These are phyloP conservation scores for Trinorchestia longiramus DNA, from an alignment of 1,140 invertebrate genomes.

Conservation along the genomic window DNA sequence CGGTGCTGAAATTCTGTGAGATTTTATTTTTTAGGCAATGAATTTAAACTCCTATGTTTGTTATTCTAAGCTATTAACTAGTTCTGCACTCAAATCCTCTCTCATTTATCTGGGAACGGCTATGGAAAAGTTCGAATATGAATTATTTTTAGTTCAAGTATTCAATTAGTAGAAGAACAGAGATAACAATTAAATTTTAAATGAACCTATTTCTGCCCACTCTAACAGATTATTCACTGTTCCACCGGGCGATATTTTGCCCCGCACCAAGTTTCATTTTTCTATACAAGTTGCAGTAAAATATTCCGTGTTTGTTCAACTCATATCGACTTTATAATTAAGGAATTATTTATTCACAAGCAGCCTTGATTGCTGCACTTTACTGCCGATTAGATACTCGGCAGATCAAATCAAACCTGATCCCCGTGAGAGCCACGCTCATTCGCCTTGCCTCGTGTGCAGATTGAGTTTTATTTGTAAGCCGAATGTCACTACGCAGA, in stretches of 20 bases:
- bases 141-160: background rate
- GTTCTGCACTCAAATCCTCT: background rate
- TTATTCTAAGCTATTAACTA: background rate
- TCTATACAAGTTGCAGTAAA: background rate
- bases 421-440: background rate
- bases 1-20: background rate
- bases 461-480: background rate
- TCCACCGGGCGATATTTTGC: background rate
- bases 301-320: background rate
- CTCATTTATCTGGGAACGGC: background rate
- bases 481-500: too few relatives aligned
- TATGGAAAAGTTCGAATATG: background rate
- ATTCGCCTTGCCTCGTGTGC: too few relatives aligned
- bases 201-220: background rate
- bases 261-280: background rate
- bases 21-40: background rate
- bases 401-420: background rate
- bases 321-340: background rate
- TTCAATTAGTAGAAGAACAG: background rate
- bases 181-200: background rate
- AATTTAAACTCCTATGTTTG: background rate
- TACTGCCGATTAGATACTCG: background rate
- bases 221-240: background rate
- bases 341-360: background rate
- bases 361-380: background rate